Evolutionary conservation across 2,797 vertebrate species (phyloP), one percentile per base, ranked within the genome.

Genomic region (Acipenser transmontanus): DNA sequence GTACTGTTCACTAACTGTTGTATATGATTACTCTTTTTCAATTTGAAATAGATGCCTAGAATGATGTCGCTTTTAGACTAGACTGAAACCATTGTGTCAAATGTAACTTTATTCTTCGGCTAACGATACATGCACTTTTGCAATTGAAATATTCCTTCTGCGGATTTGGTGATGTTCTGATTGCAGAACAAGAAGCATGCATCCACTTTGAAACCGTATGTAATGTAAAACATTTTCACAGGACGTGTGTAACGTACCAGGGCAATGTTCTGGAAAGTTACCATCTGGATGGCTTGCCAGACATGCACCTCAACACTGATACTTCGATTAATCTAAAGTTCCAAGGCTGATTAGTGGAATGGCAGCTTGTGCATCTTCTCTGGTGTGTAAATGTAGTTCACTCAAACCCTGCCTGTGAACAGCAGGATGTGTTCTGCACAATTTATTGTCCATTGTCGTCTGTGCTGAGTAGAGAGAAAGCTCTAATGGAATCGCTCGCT

Each of bases 351-450:
- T 77, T 61, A 71, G 63, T 17, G 50, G 66, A 66, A 63, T 2
- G 57, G 74, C 76, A 85, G 78, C 78, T 76, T 68, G 49, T 81
- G 73, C 20, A 73, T 79, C 71, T 82, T 65, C 34, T 73, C 49
- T 68, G 68, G 63, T 51, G 6, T 70, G 67, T 71, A 71, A 68
- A 67, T 68, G 69, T 72, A 73, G 60, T 62, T 75, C 47, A 63
- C 47, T 9, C 13, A 47, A 13, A 50, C 64, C 63, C 74, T 71
- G 49, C 63, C 65, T 66, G 67, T 17, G 67, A 78, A 59, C 49
- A 7, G 69, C 8, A 54, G 68, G 73, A 69, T 69, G 50, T 8
- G 65, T 74, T 70, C 67, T 70, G 63, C 64, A 66, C 65, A 6
- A 67, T 77, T 72, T 72, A 71, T 65, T 76, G 71, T 67, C 67